These are phyloP conservation scores for Petromus typicus DNA, from an alignment of 2,113 vertebrate genomes.

Conservation along the genomic window DNA sequence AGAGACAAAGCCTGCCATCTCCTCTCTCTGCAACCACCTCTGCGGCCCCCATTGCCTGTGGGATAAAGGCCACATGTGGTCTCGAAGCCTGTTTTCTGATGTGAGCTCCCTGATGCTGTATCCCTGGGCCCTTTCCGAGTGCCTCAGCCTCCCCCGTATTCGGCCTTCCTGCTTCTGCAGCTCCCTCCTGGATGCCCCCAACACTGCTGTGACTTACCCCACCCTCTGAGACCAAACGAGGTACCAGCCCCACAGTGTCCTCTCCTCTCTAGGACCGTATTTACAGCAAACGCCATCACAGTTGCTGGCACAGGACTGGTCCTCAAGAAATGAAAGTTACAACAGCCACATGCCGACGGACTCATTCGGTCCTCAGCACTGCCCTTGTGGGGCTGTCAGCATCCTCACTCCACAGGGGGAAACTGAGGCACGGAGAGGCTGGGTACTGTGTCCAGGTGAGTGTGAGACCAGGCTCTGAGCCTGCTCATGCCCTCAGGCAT, in stretches of 20 bases:
- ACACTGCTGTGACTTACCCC: background rate
- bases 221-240: background rate
- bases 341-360: background rate
- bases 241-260: background rate
- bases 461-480: background rate
- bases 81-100: background rate
- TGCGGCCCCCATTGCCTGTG: background rate
- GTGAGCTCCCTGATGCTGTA: background rate
- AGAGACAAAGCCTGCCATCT: background rate
- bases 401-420: background rate
- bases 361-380: background rate
- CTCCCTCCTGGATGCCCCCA: background rate
- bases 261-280: background rate
- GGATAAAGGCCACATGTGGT: background rate
- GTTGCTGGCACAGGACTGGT: background rate
- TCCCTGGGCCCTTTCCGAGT: background rate
- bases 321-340: background rate
- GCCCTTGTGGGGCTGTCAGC: fast-evolving
- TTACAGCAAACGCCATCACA: background rate
- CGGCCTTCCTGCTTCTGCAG: background rate
- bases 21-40: background rate
- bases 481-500: background rate
- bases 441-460: background rate
- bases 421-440: background rate
- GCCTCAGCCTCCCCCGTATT: background rate